Conservation (phyloP, 2,888 invertebrate species). For the Pyralis farinalis region DNA sequence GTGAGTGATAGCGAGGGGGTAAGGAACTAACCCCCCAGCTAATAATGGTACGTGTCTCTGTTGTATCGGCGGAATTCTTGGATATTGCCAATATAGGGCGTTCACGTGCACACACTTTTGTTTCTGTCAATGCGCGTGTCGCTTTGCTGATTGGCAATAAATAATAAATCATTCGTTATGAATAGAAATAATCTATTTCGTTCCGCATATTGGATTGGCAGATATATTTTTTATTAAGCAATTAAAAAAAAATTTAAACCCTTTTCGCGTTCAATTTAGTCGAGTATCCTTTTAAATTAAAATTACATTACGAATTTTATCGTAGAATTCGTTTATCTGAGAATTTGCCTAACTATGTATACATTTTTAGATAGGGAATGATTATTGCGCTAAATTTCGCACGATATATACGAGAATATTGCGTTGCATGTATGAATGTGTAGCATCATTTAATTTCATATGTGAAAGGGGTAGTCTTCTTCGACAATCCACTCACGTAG, state of each 20-base stretch:
- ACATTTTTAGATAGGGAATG: no score
- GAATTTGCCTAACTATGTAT: no score
- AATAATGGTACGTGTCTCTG: constrained; percentile 72
- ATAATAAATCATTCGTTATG: constrained; percentile 17
- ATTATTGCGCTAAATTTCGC: no score
- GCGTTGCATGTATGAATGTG: no score
- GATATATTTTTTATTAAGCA: background rate
- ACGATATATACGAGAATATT: no score
- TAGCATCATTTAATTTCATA: no score
- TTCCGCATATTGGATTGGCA: constrained; percentile 1
- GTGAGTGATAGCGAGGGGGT: constrained; percentile 77
- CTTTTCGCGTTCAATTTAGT: background rate
- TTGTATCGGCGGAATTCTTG: constrained; percentile 73
- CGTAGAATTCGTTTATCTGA: no score
- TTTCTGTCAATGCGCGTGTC: constrained; percentile 56
- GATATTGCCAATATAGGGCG: constrained; percentile 75
- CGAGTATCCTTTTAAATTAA: no score
- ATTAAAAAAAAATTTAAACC: background rate
- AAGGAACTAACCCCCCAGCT: constrained; percentile 68
- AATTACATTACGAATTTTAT: no score
- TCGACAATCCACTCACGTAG: no score
- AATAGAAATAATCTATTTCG: constrained; percentile 3
- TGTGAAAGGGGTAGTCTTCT: no score
- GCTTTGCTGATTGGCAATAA: constrained; percentile 25
- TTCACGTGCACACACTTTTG: constrained; percentile 66